These are phyloP conservation scores for Triops longicaudatus DNA, from an alignment of 1,140 invertebrate genomes.

Conservation along the genomic window DNA sequence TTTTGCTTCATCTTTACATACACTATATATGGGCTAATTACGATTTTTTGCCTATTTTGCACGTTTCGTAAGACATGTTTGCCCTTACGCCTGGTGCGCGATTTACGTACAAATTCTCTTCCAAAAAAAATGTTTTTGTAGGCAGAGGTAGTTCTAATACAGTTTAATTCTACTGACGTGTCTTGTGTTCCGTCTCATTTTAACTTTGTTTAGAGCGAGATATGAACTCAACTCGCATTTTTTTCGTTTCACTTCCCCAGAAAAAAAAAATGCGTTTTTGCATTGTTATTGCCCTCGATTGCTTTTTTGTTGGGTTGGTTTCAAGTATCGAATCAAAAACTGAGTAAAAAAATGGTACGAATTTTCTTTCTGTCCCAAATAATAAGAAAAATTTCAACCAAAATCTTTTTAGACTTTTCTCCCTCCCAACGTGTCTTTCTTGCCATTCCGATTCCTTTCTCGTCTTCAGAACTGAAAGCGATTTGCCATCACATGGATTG, in stretches of 20 bases:
- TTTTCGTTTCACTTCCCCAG: not conserved
- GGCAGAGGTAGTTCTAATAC: slow-evolving; percentile 14
- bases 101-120: too few species aligned
- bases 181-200: not conserved
- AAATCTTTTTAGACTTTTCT: not conserved
- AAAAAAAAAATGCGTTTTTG: not conserved
- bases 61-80: not conserved
- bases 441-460: not conserved
- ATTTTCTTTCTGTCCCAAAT: not conserved
- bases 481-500: slow-evolving; percentile 15
- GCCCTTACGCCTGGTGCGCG: too few species aligned
- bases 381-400: not conserved
- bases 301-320: slow-evolving; percentile 10
- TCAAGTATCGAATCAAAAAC: not conserved
- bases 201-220: not conserved
- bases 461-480: slow-evolving; percentile 7
- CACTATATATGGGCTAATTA: not conserved
- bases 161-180: not conserved
- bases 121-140: not conserved
- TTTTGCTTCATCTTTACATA: not conserved
- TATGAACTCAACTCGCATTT: not conserved
- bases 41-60: not conserved
- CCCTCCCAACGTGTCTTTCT: not conserved
- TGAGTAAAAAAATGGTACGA: not conserved
- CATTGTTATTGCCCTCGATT: slow-evolving; percentile 8